Percentiles rank a stretch among this genome's conserved stretches.
phyloP scores from a whole-genome alignment of 1,140 invertebrate species.

The Eurytemora carolleeae region DNA sequence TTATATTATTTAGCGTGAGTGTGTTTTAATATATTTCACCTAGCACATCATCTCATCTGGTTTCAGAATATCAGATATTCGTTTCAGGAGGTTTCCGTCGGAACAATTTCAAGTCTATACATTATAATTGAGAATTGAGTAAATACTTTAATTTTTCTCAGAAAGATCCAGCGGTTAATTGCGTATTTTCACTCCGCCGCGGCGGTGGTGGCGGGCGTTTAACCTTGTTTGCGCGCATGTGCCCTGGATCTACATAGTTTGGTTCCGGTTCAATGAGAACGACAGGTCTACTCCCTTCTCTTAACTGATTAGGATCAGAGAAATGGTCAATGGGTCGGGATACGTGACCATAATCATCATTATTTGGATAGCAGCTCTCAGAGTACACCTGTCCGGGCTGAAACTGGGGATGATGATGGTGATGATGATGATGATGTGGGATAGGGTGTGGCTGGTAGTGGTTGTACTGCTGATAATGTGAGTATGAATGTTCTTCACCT shows the following conservation, averaged over 20 bases:
- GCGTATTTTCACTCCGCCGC: constrained; percentile 9
- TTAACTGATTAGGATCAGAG: too few relatives aligned
- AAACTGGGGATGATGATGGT: background rate
- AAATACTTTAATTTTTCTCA: too few relatives aligned
- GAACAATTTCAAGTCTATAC: too few relatives aligned
- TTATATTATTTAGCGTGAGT: too few relatives aligned
- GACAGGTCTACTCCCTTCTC: too few relatives aligned
- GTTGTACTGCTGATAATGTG: background rate
- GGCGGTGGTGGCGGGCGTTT: constrained; percentile 7
- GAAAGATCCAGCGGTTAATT: background rate
- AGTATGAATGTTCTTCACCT: background rate
- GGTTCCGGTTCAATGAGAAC: background rate
- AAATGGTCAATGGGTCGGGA: background rate
- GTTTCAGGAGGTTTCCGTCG: too few relatives aligned
- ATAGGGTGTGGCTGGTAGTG: background rate
- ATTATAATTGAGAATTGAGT: too few relatives aligned
- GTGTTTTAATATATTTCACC: too few relatives aligned
- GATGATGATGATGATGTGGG: constrained; percentile 1
- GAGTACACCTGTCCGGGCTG: background rate
- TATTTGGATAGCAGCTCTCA: background rate
- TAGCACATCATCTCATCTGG: too few relatives aligned
- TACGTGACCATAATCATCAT: background rate
- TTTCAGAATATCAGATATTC: too few relatives aligned
- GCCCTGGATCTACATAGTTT: background rate
- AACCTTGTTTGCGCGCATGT: background rate